These are phyloP conservation scores for Cephus runcator DNA, from an alignment of 2,888 invertebrate genomes.

Conservation along the genomic window DNA sequence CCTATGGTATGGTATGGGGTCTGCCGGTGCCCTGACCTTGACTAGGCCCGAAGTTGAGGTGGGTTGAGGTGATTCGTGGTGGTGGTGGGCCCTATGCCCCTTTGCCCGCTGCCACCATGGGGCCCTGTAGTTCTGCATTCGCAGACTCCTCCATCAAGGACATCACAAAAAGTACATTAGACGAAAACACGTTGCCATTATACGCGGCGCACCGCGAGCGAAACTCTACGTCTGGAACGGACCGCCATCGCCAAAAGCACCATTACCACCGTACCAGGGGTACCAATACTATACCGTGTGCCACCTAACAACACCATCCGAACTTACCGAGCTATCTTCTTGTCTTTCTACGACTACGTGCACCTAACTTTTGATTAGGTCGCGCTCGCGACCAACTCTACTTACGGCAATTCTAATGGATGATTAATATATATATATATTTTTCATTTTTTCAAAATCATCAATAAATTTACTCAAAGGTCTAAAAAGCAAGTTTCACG, in stretches of 20 bases:
- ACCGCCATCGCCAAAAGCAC: slow-evolving; percentile 29
- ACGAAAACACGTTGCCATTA: slow-evolving; percentile 65
- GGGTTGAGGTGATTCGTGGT: slow-evolving; percentile 55
- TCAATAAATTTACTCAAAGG: neutral
- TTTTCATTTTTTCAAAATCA: neutral
- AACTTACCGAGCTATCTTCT: slow-evolving; percentile 23
- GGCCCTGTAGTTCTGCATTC: slow-evolving; percentile 64
- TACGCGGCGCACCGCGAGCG: slow-evolving; percentile 48
- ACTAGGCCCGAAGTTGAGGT: slow-evolving; percentile 63
- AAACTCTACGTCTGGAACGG: slow-evolving; percentile 44
- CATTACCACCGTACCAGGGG: slow-evolving; percentile 15
- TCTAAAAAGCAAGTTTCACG: neutral
- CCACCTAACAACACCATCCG: neutral
- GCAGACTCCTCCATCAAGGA: slow-evolving; percentile 66
- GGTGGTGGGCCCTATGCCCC: slow-evolving; percentile 43
- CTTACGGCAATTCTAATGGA: neutral
- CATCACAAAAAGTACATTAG: slow-evolving; percentile 66
- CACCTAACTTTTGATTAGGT: slow-evolving; percentile 30
- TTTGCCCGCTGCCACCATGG: slow-evolving; percentile 19
- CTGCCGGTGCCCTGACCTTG: slow-evolving; percentile 60
- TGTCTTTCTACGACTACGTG: slow-evolving; percentile 40
- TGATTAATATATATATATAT: neutral
- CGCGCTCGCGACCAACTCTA: slow-evolving; percentile 34
- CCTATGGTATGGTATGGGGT: slow-evolving; percentile 25
- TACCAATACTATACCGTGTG: slow-evolving; percentile 19